Conservation (phyloP, 2,888 invertebrate genomes). For the Cerastis leucographa region DNA sequence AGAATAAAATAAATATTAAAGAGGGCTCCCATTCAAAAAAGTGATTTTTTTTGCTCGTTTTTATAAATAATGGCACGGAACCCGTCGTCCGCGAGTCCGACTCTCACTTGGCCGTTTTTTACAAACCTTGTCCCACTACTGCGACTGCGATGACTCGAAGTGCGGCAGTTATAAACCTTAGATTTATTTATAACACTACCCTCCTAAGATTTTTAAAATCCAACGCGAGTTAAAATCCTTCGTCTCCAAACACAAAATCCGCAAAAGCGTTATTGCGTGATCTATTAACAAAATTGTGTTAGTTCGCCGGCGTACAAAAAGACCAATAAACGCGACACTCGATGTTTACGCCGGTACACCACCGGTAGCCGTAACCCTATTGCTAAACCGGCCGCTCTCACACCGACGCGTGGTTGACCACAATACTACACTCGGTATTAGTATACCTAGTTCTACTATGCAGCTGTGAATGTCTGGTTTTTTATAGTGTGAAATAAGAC, state of each 20-base stretch:
- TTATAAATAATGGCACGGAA: no score
- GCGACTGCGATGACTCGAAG: neutral
- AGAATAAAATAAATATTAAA: no score
- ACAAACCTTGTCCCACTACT: neutral
- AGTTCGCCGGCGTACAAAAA: slow-evolving; percentile 45
- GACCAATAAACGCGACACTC: slow-evolving; percentile 41
- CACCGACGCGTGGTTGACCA: slow-evolving; percentile 50
- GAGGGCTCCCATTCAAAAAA: no score
- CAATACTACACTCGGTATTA: neutral
- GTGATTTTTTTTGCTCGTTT: no score
- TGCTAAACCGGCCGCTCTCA: slow-evolving; percentile 44
- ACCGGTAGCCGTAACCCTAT: slow-evolving; percentile 51
- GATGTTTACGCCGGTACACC: slow-evolving; percentile 39
- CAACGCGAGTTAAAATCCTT: neutral
- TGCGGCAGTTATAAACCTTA: neutral
- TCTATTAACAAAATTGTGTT: slow-evolving; percentile 45
- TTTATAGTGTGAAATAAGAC: neutral
- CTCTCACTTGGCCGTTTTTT: no score
- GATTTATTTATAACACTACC: neutral
- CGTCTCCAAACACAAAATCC: slow-evolving; percentile 1
- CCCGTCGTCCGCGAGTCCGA: no score
- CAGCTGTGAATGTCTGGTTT: neutral
- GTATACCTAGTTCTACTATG: neutral
- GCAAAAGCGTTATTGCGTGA: slow-evolving; percentile 39
- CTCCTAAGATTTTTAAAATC: neutral